Evolutionary conservation across 2,888 invertebrate genomes (phyloP), one percentile per base, ranked within the genome.

Genomic region (Hartigia nigra): DNA sequence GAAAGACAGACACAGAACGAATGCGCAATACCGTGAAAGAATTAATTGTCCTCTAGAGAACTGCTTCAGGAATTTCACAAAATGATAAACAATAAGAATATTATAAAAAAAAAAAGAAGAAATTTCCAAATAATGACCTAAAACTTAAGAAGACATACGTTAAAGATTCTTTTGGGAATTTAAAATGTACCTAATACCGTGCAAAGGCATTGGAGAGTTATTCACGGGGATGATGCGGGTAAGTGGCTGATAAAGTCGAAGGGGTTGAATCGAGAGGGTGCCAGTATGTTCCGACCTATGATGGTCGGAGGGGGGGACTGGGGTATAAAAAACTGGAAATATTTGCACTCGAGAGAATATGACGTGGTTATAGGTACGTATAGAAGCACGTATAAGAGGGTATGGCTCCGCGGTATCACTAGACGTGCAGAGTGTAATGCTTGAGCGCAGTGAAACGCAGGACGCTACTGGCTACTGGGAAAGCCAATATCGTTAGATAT

Each of bases 401-500:
- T 23, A 23, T 23, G 77, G 80, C 72, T 39, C 23, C 31, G 31
- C 74, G 80, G 74, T 76, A 70, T 77, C 77, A 74, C 80, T 74
- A 77, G 78, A 78, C 74, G 77, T 77, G 79, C 55, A 5, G 55
- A 55, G 55, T 55, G 55, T 55, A 23, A 55, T 55, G 55, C 55
- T 55, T 55, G 55, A 55, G 55, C 55, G 55, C 55, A 55, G 55
- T 23, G 55, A 55, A 55, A 55, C 78, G 79, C 82, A 77, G 78
- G 81, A 84, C 70, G 79, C 82, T 83, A 82, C 78, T 79, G 78
- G 82, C 83, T 81, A 79, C 82, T 84, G 80, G 83, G 81, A 84
- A 83, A 88, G 86, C 88, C 90, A 89, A 91, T 91, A 91, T 90
- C 90, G 87, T 91, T 90, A 91, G 90, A 90, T 90, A 90, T 89